Base-by-base conservation (phyloP, 1,140 invertebrate genomes). In the Dinoponera quadriceps region DNA sequence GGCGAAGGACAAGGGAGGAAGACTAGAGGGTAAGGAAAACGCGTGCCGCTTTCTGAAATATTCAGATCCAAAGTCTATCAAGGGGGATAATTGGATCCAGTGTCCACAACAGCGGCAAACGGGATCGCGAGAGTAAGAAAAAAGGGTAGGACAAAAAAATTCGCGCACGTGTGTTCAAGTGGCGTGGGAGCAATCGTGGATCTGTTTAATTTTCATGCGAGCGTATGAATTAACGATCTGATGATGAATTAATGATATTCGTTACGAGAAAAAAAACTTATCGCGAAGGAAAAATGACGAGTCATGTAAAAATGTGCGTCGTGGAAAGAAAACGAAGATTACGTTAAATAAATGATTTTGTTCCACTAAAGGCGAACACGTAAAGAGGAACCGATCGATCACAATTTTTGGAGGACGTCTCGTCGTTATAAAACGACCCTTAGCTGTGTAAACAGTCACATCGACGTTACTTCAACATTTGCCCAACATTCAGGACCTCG, bases 391-490 rank as follows among this genome's bases (percentile, higher is more conserved):
- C 51, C 48, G 27, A 54, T 55, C 22, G 16, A 38, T 65, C 59
- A 27, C 27, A 25, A 16, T 11, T 78, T 78, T 68, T 22, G 48
- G 29, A 29, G 27, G 29, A 85, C 65, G 7, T 55, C 2, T 48
- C 25, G n/a, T 48, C 11, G 14, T 68, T 85, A 60, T 68, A 29
- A 81, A 68, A 81, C 66, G 60, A 81, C 48, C 44, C 29, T 59
- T 78, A 27, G 29, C 27, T 44, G 62, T 14, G 33, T 27, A 80
- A 73, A 85, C 59, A 72, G 66, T 51, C 3, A n/a, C n/a, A 33
- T 22, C 27, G 44, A 57, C 49, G 51, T 85, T 85, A 84, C 71
- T 85, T 27, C 55, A 54, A 71, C 55, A 29, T 80, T 78, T 85
- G 49, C 27, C 2, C 72, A 25, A 69, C 13, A 20, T 49, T 59